phyloP scores from a whole-genome alignment of 1,140 invertebrate species.

The Pseudomyrmex pallidus region DNA sequence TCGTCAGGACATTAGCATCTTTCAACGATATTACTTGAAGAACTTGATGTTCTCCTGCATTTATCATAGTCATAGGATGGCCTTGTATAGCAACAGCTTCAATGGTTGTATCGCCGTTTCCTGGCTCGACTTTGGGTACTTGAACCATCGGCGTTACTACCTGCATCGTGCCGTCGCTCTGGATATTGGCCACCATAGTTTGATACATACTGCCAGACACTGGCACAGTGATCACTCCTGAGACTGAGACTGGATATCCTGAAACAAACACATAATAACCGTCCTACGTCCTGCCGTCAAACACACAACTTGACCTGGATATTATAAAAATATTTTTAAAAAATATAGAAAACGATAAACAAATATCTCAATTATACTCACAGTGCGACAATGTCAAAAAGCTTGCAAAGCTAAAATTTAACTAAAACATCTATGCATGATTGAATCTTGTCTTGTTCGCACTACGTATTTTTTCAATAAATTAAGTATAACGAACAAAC shows the following conservation, averaged over 20 bases:
- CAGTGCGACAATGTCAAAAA: conserved; percentile 46
- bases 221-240: conserved; percentile 97
- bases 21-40: conserved; percentile 93
- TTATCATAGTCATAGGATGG: conserved; percentile 92
- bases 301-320: conserved; percentile 30
- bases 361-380: conserved; percentile 45
- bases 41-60: conserved; percentile 90
- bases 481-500: conserved; percentile 18
- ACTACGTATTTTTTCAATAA: conserved; percentile 8
- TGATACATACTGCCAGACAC: conserved; percentile 98
- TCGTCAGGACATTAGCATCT: conserved; percentile 91
- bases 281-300: conserved; percentile 74
- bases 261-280: conserved; percentile 81
- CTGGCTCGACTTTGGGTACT: conserved; percentile 89
- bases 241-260: conserved; percentile 94
- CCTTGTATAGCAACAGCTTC: conserved; percentile 87
- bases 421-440: conserved; percentile 25
- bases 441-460: conserved; percentile 27
- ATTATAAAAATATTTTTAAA: conserved; percentile 42
- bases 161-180: conserved; percentile 91
- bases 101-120: conserved; percentile 90
- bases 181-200: conserved; percentile 97
- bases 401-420: conserved; percentile 42
- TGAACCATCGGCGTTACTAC: conserved; percentile 93
- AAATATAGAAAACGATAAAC: neutral